phyloP scores from a whole-genome alignment of 2,797 vertebrate species.

The Margarornis squamiger region DNA sequence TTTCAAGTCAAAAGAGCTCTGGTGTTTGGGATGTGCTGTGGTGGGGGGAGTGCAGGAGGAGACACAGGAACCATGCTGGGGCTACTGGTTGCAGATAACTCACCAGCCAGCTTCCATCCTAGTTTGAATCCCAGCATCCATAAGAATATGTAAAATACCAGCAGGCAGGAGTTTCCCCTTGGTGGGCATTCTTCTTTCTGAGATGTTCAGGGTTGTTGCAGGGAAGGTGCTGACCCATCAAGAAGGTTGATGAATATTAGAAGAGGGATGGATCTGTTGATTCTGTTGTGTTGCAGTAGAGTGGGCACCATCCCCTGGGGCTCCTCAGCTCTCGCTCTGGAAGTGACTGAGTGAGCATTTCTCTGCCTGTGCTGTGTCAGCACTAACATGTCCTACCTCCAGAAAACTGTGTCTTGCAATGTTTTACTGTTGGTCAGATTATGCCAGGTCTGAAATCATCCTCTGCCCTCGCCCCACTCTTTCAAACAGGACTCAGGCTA shows the following conservation, averaged over 20 bases:
- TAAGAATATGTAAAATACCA: too few relatives aligned
- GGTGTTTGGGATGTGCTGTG: neutral
- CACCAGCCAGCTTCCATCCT: neutral
- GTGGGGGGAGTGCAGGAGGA: neutral
- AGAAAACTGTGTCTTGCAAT: neutral
- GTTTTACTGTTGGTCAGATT: neutral
- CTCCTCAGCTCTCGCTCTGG: neutral
- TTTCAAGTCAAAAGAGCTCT: neutral
- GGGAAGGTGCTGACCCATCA: neutral
- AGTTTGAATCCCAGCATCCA: neutral
- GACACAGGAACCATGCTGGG: accelerated
- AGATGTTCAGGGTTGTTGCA: neutral
- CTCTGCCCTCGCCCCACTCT: neutral
- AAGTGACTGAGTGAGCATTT: neutral
- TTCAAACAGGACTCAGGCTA: neutral
- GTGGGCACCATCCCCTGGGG: neutral
- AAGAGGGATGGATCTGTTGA: neutral
- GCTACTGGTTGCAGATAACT: neutral
- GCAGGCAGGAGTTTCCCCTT: neutral
- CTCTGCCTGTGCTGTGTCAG: neutral
- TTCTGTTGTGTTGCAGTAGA: neutral
- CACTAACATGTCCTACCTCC: neutral
- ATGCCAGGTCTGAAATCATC: neutral
- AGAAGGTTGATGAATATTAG: neutral
- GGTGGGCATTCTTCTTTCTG: neutral